Evolutionary conservation across 1,140 invertebrate species (phyloP), one percentile per base, ranked within the genome.

Genomic region (Caenorhabditis brenneri): DNA sequence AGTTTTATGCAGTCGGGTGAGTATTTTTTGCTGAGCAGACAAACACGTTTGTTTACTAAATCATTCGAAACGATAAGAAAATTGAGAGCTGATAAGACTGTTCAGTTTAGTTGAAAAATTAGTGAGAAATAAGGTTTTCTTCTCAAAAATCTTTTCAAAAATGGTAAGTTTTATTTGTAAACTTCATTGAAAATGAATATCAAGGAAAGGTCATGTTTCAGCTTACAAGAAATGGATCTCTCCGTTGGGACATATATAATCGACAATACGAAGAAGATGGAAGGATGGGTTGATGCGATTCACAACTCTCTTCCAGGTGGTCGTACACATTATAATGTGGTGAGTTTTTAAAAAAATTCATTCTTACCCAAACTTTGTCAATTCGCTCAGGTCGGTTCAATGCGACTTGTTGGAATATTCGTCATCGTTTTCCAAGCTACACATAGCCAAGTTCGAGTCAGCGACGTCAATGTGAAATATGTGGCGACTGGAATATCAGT

Each of bases 181-280:
- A n/a, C n/a, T n/a, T n/a, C n/a, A n/a, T n/a, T n/a, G n/a, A n/a
- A n/a, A n/a, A n/a, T n/a, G n/a, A n/a, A n/a, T n/a, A n/a, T n/a
- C n/a, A n/a, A n/a, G 10, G 16, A 19, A 5, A 19, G 16, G 33
- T 90, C 90, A 49, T 24, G 9, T 2, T 86, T 81, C 69, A 91
- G 90, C 12, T 80, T 90, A 5, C 89, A 90, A 84, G 89, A 90
- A 86, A 90, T 90, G 89, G 89, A 90, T 80, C 86, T 90, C 16
- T 88, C 89, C 9, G 65, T 91, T 19, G 89, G 88, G 29, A 88
- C 86, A 16, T 90, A 91, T 78, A 89, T 90, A 36, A 87, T 86
- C 27, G 89, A 90, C 60, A 90, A 85, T 74, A 85, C 82, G 3
- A 65, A 84, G 10, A 88, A 87, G 74, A 87, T 91, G 81, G 81